These are phyloP conservation scores for Gymnocheta viridis DNA, from an alignment of 2,888 invertebrate species.

Conservation along the genomic window DNA sequence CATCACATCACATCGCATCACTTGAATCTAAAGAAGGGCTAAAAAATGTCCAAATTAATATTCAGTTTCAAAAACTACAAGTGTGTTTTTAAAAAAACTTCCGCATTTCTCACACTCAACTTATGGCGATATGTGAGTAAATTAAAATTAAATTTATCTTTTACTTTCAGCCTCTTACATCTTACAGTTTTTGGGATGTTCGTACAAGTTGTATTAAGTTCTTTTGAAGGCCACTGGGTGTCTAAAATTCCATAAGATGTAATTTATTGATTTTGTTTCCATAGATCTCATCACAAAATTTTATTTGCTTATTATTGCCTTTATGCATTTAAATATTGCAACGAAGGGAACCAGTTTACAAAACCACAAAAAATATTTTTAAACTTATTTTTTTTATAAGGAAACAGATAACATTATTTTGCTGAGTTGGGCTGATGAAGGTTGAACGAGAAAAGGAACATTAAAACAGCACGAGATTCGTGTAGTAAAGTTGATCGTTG, in stretches of 20 bases:
- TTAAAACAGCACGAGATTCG: constrained; percentile 26
- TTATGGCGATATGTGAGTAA: neutral
- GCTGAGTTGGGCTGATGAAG: constrained; percentile 24
- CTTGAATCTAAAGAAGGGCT: neutral
- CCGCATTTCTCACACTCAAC: constrained; percentile 21
- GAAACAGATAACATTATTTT: constrained; percentile 17
- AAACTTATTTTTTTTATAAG: neutral
- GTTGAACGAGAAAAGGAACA: constrained; percentile 6
- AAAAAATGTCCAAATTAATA: neutral
- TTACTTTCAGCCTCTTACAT: neutral
- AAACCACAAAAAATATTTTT: constrained; percentile 14
- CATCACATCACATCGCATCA: too few relatives aligned
- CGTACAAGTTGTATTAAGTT: neutral
- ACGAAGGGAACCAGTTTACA: constrained; percentile 32
- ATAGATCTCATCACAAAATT: constrained; percentile 14
- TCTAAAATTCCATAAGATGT: neutral
- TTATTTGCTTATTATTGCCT: neutral
- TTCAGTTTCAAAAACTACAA: neutral
- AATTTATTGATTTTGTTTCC: constrained; percentile 22
- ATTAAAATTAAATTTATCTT: constrained; percentile 18
- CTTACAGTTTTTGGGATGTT: neutral
- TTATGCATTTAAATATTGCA: constrained; percentile 38
- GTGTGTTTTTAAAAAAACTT: neutral
- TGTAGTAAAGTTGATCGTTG: neutral
- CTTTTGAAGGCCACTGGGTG: constrained; percentile 32